phyloP scores from a whole-genome alignment of 2,113 vertebrate species.

The western clawed frog (Xenopus tropicalis) region UCB_Xtro_10.0 CM004444.2:75239001-75239500 shows the following conservation, averaged over 20 bases:
- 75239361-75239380: constrained; percentile 76
- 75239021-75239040: too few relatives aligned
- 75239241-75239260: constrained; percentile 92
- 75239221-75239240: constrained; percentile 99
- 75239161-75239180: constrained; percentile 96
- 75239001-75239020: too few relatives aligned
- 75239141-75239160: constrained; percentile 97
- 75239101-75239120: constrained; percentile 89
- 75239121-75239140: constrained; percentile 97
- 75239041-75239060: too few relatives aligned
- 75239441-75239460: constrained; percentile 51
- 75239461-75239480: not conserved
- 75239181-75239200: constrained; percentile 99
- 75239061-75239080: too few relatives aligned
- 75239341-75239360: constrained; percentile 93
- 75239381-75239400: constrained; percentile 79
- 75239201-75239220: constrained; percentile 99
- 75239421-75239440: constrained; percentile 53
- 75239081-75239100: constrained; percentile 67
- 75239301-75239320: constrained; percentile 93
- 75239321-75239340: constrained; percentile 99
- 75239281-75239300: constrained; percentile 87
- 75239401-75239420: constrained; percentile 68
- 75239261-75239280: constrained; percentile 85
- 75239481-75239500: too few relatives aligned